Conservation (phyloP, 2,113 vertebrate genomes). For the Tragelaphus strepsiceros region DNA sequence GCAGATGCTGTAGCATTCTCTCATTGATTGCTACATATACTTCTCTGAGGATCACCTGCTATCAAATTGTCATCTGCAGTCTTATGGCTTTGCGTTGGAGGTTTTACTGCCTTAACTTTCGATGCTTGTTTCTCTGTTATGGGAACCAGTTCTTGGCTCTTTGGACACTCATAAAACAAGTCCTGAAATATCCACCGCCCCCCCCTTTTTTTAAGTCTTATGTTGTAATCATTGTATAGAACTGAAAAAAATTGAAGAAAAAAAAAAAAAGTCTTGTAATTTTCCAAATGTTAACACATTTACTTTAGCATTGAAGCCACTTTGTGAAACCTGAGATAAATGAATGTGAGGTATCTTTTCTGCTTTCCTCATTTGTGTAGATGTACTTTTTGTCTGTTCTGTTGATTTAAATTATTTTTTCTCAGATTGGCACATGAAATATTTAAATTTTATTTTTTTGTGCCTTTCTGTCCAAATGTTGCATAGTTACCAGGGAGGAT, state of each 20-base stretch:
- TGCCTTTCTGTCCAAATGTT: constrained; percentile 69
- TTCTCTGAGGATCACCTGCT: constrained; percentile 59
- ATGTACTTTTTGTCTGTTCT: constrained; percentile 61
- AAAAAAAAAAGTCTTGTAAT: constrained; percentile 69
- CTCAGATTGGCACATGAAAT: constrained; percentile 70
- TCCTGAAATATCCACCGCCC: constrained; percentile 13
- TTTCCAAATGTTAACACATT: constrained; percentile 67
- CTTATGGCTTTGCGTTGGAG: constrained; percentile 61
- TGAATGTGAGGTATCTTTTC: constrained; percentile 48
- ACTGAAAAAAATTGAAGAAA: constrained; percentile 67
- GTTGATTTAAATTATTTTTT: constrained; percentile 74
- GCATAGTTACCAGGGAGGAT: constrained; percentile 67
- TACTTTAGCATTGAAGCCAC: constrained; percentile 76
- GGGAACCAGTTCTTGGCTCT: constrained; percentile 57
- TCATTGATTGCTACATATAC: constrained; percentile 43
- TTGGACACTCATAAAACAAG: constrained; percentile 58
- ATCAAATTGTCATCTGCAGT: constrained; percentile 53
- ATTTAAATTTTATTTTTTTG: constrained; percentile 59
- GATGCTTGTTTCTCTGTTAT: constrained; percentile 63
- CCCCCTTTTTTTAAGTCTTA: constrained; percentile 52
- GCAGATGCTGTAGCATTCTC: constrained; percentile 63
- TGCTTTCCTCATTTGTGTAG: constrained; percentile 63
- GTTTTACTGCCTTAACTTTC: constrained; percentile 67
- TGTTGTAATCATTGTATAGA: constrained; percentile 71
- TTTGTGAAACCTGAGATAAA: constrained; percentile 54